Evolutionary conservation across 1,140 invertebrate species (phyloP), one percentile per base, ranked within the genome.

Genomic region (Calephelis virginiensis): DNA sequence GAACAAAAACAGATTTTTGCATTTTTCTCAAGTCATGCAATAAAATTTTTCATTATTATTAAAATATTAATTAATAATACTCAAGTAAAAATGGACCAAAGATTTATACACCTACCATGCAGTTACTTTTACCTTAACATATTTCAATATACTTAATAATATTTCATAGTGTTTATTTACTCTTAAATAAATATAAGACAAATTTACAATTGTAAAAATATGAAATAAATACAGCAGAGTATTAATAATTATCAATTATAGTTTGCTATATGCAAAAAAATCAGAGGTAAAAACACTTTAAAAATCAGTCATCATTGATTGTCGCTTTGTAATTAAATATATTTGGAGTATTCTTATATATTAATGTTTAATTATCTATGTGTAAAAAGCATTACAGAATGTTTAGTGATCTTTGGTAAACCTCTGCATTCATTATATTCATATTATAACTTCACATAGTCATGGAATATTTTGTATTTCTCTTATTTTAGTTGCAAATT

Each of bases 221-320:
- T 59, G 37, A 59, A 59, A 59, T 37, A 59, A 59, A 59, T 59
- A 59, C 53, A 38, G 53, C 6, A 59, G 53, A 59, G 53, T 59
- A 59, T 59, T 59, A n/a, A 38, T 59, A 38, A 38, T 43, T 43
- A 59, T 38, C 17, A 59, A 43, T 6, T 43, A 43, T 43, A 43
- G 40, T 5, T 59, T 59, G 56, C 56, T 59, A n/a, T 59, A 59
- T 38, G 56, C 56, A 59, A 59, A 11, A 17, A 53, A 56, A 38
- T 59, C 56, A 59, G 56, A 59, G 56, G 56, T 59, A 59, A 59
- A 59, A 59, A 59, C 12, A 12, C 17, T 12, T 56, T 38, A 37
- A 56, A 37, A 12, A 56, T 56, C 53, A 56, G 53, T 56, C 53
- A 56, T 12, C 37, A 37, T 56, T 56, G 17, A 10, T 56, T 56